Evolutionary conservation across 2,797 vertebrate species (phyloP).

Genomic region (Apogon hyalosoma): DNA sequence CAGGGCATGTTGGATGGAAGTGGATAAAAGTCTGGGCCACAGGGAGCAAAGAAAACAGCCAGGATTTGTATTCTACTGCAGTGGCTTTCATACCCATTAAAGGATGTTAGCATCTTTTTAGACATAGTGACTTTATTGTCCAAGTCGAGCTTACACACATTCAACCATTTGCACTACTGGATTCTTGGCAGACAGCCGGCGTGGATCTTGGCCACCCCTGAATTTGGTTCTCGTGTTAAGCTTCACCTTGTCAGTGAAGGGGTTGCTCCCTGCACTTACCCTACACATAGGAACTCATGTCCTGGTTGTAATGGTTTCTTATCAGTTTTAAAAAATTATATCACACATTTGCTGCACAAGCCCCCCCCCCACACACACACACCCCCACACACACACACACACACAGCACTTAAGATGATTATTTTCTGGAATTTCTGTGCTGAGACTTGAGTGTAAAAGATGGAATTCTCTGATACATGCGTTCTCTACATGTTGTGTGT

Average conservation of each 20-base stretch:
- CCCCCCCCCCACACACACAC: too few relatives aligned
- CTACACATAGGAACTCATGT: conserved; percentile 43
- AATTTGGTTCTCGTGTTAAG: conserved; percentile 65
- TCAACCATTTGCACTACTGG: conserved; percentile 70
- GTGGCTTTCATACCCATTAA: conserved; percentile 71
- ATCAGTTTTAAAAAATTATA: conserved; percentile 45
- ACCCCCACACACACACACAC: too few relatives aligned
- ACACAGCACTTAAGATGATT: conserved; percentile 43
- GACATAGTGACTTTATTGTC: conserved; percentile 71
- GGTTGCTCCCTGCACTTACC: conserved; percentile 56
- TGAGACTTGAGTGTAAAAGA: conserved; percentile 13
- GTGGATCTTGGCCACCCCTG: conserved; percentile 67
- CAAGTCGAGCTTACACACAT: conserved; percentile 62
- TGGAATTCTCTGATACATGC: conserved; percentile 1
- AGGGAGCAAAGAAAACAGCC: conserved; percentile 56
- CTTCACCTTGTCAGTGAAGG: conserved; percentile 63
- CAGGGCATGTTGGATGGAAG: conserved; percentile 62
- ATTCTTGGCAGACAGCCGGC: conserved; percentile 73
- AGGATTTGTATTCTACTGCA: conserved; percentile 72
- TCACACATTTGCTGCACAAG: conserved; percentile 26
- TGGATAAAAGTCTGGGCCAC: conserved; percentile 72
- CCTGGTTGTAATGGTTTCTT: conserved; percentile 57
- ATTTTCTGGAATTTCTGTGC: conserved; percentile 41
- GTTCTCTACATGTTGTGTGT: background rate
- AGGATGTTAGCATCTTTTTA: conserved; percentile 73